A percentile compares a stretch with the other conserved stretches of the same genome.
phyloP scores from a whole-genome alignment of 2,113 vertebrate species.

The Pterophyllum scalare region DNA sequence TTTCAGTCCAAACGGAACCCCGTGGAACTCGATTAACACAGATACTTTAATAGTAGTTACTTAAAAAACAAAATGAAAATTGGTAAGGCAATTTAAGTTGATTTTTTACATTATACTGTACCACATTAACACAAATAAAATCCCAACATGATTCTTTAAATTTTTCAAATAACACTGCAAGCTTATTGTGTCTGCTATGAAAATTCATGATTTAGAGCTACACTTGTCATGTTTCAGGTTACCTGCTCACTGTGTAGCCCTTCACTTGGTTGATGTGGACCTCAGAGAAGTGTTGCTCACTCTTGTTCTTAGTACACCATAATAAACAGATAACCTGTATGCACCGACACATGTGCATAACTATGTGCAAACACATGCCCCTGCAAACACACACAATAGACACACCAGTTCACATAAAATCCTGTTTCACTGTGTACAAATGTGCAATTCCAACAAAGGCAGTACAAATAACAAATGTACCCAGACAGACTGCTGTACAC shows the following conservation, averaged over 20 bases:
- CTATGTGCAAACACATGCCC: neutral
- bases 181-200: neutral
- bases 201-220: neutral
- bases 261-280: too few species aligned
- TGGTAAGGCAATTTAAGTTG: neutral
- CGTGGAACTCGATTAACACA: neutral
- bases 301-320: neutral
- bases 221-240: too few species aligned
- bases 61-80: neutral
- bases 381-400: neutral
- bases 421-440: neutral
- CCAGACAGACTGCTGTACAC: constrained; percentile 16
- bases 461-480: neutral
- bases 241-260: too few species aligned
- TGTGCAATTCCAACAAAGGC: constrained; percentile 5
- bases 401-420: neutral
- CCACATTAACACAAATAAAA: neutral
- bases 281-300: too few species aligned
- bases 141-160: neutral
- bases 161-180: neutral
- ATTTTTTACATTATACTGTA: neutral
- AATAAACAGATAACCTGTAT: neutral
- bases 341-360: neutral
- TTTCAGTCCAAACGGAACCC: neutral
- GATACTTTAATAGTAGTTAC: neutral